phyloP scores from a whole-genome alignment of 2,888 invertebrate genomes.

The Xestia ashworthii region DNA sequence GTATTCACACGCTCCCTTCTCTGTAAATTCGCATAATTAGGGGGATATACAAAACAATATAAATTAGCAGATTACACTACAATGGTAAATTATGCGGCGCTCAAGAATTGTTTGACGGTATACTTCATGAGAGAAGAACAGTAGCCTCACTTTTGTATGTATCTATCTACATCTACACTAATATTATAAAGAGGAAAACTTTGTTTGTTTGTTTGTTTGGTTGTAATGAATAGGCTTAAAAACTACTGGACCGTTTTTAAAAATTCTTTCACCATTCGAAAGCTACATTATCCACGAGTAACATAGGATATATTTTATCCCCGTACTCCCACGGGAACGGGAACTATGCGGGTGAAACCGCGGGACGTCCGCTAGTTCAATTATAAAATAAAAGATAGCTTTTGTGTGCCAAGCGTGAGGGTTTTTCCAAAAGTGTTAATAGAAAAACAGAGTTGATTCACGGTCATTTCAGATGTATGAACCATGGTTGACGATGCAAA shows the following conservation, averaged over 20 bases:
- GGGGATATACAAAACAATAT: slow-evolving; percentile 58
- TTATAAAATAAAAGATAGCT: slow-evolving; percentile 7
- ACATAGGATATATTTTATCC: too few species aligned
- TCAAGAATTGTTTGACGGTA: slow-evolving; percentile 44
- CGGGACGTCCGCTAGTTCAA: too few species aligned
- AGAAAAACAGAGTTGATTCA: background rate
- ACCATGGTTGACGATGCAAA: background rate
- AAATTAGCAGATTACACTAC: slow-evolving; percentile 57
- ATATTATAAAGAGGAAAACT: too few species aligned
- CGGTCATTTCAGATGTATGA: background rate
- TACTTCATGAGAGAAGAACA: slow-evolving; percentile 25
- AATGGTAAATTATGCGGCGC: slow-evolving; percentile 49
- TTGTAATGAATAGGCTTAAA: too few species aligned
- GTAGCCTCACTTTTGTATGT: slow-evolving; percentile 13
- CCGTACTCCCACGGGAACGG: too few species aligned
- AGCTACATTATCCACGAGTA: too few species aligned
- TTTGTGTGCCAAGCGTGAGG: background rate
- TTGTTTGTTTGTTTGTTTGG: too few species aligned
- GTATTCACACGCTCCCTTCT: slow-evolving; percentile 83
- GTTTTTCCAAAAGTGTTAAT: slow-evolving; percentile 1
- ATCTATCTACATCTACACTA: too few species aligned
- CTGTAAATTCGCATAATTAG: slow-evolving; percentile 76
- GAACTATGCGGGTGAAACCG: too few species aligned
- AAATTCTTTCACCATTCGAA: too few species aligned
- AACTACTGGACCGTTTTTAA: too few species aligned